Evolutionary conservation across 1,140 invertebrate genomes (phyloP).

Genomic region (Dinothrombium tinctorium): DNA sequence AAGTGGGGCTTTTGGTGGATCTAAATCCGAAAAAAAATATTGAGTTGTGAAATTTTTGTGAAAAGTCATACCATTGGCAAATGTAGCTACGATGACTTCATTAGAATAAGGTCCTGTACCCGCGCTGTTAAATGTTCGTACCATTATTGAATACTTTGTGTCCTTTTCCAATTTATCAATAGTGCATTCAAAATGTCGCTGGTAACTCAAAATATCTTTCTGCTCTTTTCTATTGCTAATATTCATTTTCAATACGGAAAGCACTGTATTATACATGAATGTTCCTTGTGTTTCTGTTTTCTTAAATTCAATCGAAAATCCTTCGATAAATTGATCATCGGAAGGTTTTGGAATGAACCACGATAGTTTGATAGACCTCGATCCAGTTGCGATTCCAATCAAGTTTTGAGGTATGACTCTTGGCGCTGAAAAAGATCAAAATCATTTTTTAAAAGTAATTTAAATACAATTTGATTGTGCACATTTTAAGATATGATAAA

Average conservation of each 20-base stretch:
- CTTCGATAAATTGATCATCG: constrained; percentile 17
- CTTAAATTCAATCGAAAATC: constrained; percentile 35
- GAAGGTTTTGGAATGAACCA: constrained; percentile 10
- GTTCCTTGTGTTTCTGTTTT: constrained; percentile 19
- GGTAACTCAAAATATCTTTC: too few relatives aligned
- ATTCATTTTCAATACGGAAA: not conserved
- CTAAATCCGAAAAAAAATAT: constrained; percentile 5
- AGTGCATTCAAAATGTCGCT: constrained; percentile 10
- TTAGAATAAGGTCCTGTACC: constrained; percentile 46
- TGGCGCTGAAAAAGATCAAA: constrained; percentile 12
- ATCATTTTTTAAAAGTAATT: not conserved
- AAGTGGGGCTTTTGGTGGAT: constrained; percentile 12
- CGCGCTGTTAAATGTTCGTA: constrained; percentile 23
- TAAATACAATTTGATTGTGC: not conserved
- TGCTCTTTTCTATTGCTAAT: too few relatives aligned
- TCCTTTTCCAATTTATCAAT: constrained; percentile 17
- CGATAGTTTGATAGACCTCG: constrained; percentile 13
- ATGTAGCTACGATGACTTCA: constrained; percentile 43
- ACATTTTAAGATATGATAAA: too few relatives aligned
- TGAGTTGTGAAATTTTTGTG: not conserved
- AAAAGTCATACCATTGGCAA: constrained; percentile 43
- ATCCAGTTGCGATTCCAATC: constrained; percentile 11
- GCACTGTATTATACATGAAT: constrained; percentile 8
- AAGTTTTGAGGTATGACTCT: constrained; percentile 15
- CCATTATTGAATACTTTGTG: constrained; percentile 20